phyloP scores from a whole-genome alignment of 2,113 vertebrate genomes.

The Antigone vipio region DNA sequence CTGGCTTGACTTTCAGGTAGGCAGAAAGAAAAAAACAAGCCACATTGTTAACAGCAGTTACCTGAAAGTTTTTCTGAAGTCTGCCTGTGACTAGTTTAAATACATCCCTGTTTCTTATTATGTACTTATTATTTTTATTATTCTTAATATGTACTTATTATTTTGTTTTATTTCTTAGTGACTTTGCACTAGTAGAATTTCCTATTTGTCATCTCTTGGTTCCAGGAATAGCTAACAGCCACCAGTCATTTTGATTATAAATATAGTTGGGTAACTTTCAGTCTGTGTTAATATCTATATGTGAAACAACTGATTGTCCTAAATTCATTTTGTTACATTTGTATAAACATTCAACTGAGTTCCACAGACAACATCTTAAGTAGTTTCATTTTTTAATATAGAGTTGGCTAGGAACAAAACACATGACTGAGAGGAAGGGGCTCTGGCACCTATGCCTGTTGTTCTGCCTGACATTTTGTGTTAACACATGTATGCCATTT shows the following conservation, averaged over 20 bases:
- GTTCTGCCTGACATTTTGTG: neutral
- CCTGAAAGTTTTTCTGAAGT: neutral
- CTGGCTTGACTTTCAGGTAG: neutral
- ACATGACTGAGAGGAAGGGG: rapidly evolving
- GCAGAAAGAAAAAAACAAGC: neutral
- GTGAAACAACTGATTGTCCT: neutral
- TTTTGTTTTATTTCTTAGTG: neutral
- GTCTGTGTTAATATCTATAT: neutral
- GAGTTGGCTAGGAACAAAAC: neutral
- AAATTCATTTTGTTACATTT: neutral
- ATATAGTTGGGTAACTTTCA: neutral
- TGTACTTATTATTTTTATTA: neutral
- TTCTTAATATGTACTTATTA: neutral
- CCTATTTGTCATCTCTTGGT: neutral
- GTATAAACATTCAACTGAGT: neutral
- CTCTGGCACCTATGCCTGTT: neutral
- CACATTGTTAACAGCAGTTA: neutral
- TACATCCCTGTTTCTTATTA: neutral
- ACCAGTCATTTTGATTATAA: neutral
- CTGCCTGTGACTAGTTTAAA: neutral
- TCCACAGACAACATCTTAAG: neutral
- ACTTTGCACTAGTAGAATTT: neutral
- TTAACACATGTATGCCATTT: neutral
- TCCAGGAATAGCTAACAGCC: neutral
- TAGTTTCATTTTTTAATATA: neutral